Conservation (phyloP, 2,888 invertebrate genomes). For the Muschampia plurimacula region DNA sequence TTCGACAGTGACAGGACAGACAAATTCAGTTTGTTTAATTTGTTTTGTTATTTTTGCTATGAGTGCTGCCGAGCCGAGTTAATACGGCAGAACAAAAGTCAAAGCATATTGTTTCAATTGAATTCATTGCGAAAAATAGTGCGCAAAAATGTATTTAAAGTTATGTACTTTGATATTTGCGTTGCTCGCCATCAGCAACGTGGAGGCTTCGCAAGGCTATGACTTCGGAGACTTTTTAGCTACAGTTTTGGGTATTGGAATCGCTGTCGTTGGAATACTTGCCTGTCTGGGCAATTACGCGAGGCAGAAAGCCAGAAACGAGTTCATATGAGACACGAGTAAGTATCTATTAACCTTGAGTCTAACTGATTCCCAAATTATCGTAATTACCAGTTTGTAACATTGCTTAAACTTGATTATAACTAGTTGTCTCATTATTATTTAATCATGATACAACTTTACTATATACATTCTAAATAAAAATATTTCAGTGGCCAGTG, state of each 20-base stretch:
- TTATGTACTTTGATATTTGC: slow-evolving; percentile 67
- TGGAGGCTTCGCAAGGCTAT: slow-evolving; percentile 83
- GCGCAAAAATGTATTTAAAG: slow-evolving; percentile 67
- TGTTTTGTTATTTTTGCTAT: too few relatives aligned
- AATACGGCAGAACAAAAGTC: background rate
- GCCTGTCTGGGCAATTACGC: slow-evolving; percentile 90
- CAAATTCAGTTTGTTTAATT: too few relatives aligned
- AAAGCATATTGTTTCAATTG: background rate
- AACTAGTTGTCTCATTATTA: too few relatives aligned
- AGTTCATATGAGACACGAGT: slow-evolving; percentile 65
- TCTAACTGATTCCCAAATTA: background rate
- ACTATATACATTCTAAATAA: background rate
- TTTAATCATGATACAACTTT: too few relatives aligned
- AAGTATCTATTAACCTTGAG: slow-evolving; percentile 46
- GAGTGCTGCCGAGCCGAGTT: too few relatives aligned
- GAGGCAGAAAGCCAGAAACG: slow-evolving; percentile 85
- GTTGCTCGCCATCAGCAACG: slow-evolving; percentile 68
- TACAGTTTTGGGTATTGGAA: slow-evolving; percentile 86
- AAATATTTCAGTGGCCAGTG: background rate
- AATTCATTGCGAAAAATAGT: background rate
- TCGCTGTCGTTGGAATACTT: slow-evolving; percentile 86
- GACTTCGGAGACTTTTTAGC: slow-evolving; percentile 90
- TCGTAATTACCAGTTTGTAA: background rate
- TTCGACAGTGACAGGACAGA: too few relatives aligned
- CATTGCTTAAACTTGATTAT: background rate